Conservation (phyloP, 35 echinoderm and acorn worm species). For the Strongylocentrotus purpuratus region DNA sequence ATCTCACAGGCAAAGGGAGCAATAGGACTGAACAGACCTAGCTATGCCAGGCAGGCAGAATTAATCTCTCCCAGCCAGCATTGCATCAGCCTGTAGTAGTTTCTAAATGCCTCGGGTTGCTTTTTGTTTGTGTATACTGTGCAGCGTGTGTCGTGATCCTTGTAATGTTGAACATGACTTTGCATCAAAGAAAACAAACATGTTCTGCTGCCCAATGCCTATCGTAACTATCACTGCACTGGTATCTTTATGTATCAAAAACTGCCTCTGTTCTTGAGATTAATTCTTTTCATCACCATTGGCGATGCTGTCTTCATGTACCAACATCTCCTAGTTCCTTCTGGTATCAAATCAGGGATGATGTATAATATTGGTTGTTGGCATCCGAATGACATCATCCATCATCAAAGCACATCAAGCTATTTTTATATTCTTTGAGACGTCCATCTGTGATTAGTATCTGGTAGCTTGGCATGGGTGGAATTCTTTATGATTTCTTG, state of each 20-base stretch:
- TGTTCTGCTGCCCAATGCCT: not conserved
- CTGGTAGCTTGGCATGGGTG: not conserved
- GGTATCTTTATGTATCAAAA: not conserved
- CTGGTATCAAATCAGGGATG: not conserved
- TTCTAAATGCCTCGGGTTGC: not conserved
- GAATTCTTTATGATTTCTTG: not conserved
- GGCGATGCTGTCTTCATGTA: not conserved
- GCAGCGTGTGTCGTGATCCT: not conserved
- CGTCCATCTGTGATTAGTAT: not conserved
- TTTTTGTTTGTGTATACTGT: not conserved
- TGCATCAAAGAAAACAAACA: not conserved
- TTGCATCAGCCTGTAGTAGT: not conserved
- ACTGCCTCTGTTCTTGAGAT: not conserved
- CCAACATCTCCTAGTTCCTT: too few relatives aligned
- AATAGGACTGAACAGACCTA: not conserved
- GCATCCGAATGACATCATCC: not conserved
- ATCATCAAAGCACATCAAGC: not conserved
- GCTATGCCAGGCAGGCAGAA: not conserved
- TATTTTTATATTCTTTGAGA: not conserved
- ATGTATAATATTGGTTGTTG: not conserved
- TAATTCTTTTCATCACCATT: not conserved
- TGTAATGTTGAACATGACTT: not conserved
- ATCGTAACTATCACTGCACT: not conserved
- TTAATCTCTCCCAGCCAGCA: not conserved
- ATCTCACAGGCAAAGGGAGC: not conserved